Evolutionary conservation across 2,888 invertebrate genomes (phyloP).

Genomic region (Poecilus cupreus): DNA sequence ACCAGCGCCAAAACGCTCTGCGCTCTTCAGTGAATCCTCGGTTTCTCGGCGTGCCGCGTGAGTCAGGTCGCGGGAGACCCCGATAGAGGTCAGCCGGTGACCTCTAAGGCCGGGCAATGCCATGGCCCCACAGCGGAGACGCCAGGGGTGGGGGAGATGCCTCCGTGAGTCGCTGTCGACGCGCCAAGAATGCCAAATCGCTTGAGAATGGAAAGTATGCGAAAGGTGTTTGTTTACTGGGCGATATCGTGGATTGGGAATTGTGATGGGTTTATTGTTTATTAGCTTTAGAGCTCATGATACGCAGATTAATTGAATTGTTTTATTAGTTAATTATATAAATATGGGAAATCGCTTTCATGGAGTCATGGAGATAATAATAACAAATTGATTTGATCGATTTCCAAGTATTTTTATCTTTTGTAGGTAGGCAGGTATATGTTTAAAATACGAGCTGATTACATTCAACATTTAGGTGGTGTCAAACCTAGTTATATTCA

Average conservation of each 20-base stretch:
- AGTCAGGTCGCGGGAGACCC: constrained; percentile 38
- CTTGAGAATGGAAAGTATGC: neutral
- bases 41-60: too few relatives aligned
- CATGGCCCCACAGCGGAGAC: neutral
- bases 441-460: too few relatives aligned
- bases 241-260: neutral
- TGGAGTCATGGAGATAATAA: too few relatives aligned
- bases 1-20: too few relatives aligned
- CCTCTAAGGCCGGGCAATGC: constrained; percentile 29
- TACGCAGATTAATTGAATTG: neutral
- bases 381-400: too few relatives aligned
- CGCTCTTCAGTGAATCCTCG: too few relatives aligned
- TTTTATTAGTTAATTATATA: too few relatives aligned
- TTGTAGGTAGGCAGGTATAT: too few relatives aligned
- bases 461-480: too few relatives aligned
- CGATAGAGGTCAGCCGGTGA: constrained; percentile 39
- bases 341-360: too few relatives aligned
- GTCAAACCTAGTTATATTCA: too few relatives aligned
- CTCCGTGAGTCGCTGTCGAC: neutral
- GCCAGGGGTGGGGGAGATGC: neutral
- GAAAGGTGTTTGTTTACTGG: neutral
- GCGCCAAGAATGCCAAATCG: neutral
- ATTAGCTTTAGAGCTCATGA: neutral
- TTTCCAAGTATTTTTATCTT: too few relatives aligned
- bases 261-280: neutral